These are phyloP conservation scores for Apeira syringaria DNA, from an alignment of 2,888 invertebrate genomes.

Conservation along the genomic window DNA sequence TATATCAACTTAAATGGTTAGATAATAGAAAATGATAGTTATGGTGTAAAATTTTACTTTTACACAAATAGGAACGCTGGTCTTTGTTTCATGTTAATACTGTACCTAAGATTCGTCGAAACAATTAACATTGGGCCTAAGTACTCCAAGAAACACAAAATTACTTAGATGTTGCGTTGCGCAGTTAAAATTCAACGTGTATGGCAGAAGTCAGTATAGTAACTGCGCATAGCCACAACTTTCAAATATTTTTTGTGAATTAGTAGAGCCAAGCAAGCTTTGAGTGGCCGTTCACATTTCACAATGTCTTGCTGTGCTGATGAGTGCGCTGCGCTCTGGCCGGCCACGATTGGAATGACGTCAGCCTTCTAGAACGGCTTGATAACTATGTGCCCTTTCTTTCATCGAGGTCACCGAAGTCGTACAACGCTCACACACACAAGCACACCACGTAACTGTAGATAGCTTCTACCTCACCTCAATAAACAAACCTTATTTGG, in stretches of 20 bases:
- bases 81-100: conserved; percentile 60
- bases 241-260: conserved; percentile 71
- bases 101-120: conserved; percentile 79
- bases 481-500: conserved; percentile 28
- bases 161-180: conserved; percentile 54
- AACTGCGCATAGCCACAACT: conserved; percentile 80
- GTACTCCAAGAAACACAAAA: conserved; percentile 71
- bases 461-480: conserved; percentile 27
- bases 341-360: conserved; percentile 70
- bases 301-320: conserved; percentile 73
- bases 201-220: conserved; percentile 73
- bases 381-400: conserved; percentile 62
- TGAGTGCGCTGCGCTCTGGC: conserved; percentile 63
- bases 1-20: conserved; percentile 6
- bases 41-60: conserved; percentile 26
- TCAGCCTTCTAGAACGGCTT: conserved; percentile 79
- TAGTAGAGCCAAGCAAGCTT: conserved; percentile 67
- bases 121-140: conserved; percentile 74
- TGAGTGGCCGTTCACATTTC: conserved; percentile 82
- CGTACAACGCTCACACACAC: conserved; percentile 71
- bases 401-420: conserved; percentile 74
- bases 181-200: conserved; percentile 72
- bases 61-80: conserved; percentile 39
- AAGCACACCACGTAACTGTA: conserved; percentile 42
- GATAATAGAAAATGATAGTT: conserved; percentile 6